A percentile compares a stretch with the other conserved stretches of the same genome.
Evolutionary conservation across 2,113 vertebrate genomes (phyloP).

Genomic region (Mungos mungo): DNA sequence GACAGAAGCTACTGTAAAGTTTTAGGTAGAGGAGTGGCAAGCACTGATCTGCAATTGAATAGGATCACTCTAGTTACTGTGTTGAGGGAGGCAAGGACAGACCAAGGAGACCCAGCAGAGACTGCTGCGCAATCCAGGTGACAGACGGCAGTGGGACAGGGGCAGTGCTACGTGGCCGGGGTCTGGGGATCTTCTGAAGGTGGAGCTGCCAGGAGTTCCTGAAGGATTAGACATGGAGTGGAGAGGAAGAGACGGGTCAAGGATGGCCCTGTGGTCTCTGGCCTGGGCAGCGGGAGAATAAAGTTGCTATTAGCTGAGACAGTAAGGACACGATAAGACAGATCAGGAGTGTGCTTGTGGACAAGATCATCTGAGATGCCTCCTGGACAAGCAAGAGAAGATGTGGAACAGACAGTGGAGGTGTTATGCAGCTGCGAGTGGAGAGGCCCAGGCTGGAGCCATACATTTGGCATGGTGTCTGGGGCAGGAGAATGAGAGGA

Average conservation of each 20-base stretch:
- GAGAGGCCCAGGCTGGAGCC: neutral
- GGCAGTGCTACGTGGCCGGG: neutral
- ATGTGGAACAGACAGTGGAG: fast-evolving
- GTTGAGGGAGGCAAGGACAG: neutral
- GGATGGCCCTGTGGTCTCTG: neutral
- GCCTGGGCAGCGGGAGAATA: neutral
- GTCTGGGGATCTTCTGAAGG: neutral
- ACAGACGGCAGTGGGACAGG: neutral
- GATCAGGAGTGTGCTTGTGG: neutral
- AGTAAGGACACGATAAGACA: neutral
- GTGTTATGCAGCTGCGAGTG: fast-evolving
- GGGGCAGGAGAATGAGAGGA: neutral
- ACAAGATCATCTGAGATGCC: neutral
- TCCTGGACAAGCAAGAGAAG: neutral
- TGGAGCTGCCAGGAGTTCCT: neutral
- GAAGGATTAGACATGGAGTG: neutral
- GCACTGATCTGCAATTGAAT: neutral
- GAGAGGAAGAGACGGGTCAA: neutral
- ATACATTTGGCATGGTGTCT: neutral
- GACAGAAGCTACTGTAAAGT: neutral
- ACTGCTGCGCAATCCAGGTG: too few relatives aligned
- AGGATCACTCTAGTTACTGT: neutral
- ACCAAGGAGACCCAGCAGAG: neutral
- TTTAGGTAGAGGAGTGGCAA: neutral
- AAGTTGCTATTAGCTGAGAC: neutral